Conservation (phyloP, 2,113 vertebrate genomes). For the Phodopus roborovskii region DNA sequence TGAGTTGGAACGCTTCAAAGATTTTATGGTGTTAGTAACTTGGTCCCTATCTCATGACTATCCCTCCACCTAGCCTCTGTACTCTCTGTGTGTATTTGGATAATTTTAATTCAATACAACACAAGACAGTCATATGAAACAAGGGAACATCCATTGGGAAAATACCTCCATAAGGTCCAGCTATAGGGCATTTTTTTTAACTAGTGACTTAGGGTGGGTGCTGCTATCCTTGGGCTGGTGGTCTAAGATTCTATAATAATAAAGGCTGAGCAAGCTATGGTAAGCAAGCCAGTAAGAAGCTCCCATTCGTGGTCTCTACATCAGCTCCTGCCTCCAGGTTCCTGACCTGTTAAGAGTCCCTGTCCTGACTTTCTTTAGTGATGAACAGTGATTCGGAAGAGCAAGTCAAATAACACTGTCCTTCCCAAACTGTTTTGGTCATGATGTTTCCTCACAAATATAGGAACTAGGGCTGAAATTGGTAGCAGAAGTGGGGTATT, state of each 20-base stretch:
- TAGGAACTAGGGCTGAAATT: background rate
- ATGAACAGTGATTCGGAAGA: background rate
- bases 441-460: background rate
- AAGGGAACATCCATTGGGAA: background rate
- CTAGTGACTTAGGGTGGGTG: background rate
- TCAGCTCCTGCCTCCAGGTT: background rate
- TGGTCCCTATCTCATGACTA: background rate
- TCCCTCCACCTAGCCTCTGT: background rate
- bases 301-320: background rate
- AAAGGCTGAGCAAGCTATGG: background rate
- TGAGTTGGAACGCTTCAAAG: background rate
- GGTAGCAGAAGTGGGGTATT: background rate
- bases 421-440: background rate
- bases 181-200: background rate
- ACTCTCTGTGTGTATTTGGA: background rate
- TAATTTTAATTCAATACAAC: background rate
- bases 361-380: background rate
- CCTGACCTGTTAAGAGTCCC: background rate
- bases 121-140: background rate
- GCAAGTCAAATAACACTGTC: background rate
- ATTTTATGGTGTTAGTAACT: background rate
- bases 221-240: background rate
- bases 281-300: background rate
- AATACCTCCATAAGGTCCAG: background rate
- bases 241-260: background rate